Base-by-base conservation (phyloP, 2,888 invertebrate species). In the Diarsia rubi region DNA sequence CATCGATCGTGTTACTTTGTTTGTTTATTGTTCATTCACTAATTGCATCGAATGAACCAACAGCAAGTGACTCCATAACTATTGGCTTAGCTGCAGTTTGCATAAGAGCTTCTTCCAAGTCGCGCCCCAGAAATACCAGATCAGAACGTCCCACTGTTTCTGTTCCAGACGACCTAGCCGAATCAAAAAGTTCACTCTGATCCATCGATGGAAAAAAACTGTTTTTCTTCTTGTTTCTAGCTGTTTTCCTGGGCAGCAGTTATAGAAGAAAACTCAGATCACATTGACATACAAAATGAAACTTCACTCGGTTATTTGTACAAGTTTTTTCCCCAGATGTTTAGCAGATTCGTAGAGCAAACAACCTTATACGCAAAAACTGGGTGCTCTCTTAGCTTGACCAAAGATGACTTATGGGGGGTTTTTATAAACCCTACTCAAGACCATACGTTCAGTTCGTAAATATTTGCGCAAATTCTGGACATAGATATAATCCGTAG, bases 111-210 rank as follows among this genome's bases (percentile, higher is more conserved):
- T 64, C 45, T 64, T 45, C 12, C 6, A 19, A 45, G 1, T 64
- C 64, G 19, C 19, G 21, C 21, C 11, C 27, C 45, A 47, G 64
- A 27, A 47, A 47, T 45, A 47, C 45, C 21, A 47, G 45, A 27
- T 65, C 27, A 12, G 27, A 31, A 47, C 27, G 21, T 47, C 4
- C 21, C 65, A 31, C 27, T 47, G 47, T 47, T 31, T 47, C 16
- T 65, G 27, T 42, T 14, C 12, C 47, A 45, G 11, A 45, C 47
- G 21, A 49, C 8, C 21, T 19, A 47, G 65, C 27, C 27, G 21
- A 27, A 65, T 45, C 44, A 24, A 24, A 64, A 64, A 45, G 27
- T 64, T 19, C 45, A 64, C 45, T 64, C 64, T 45, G 4, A 45
- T 24, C 44, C 27, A 12, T 45, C 12, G 27, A 19, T 64, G 19